Conservation (phyloP, 2,888 invertebrate genomes). For the Nesidiocoris tenuis region DNA sequence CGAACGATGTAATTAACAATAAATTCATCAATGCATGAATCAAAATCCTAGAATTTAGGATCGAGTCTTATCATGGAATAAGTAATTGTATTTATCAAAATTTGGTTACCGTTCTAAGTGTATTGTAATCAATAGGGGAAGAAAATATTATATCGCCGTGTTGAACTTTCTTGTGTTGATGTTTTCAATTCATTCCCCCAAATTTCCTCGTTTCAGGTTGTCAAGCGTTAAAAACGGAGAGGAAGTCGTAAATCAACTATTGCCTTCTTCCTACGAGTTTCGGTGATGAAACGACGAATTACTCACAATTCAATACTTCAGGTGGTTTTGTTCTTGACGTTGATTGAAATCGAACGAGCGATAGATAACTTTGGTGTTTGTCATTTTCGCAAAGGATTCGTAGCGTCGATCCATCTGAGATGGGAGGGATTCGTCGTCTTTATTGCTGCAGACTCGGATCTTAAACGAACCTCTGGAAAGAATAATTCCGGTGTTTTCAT, state of each 20-base stretch:
- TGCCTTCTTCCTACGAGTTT: too few relatives aligned
- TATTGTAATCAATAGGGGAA: conserved; percentile 38
- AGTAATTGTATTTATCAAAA: conserved; percentile 23
- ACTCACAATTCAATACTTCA: too few relatives aligned
- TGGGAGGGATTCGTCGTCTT: neutral
- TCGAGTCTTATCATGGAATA: conserved; percentile 13
- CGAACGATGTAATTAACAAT: neutral
- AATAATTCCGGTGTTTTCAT: neutral
- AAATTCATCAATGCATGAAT: neutral
- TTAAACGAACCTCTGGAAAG: neutral
- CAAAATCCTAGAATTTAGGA: conserved; percentile 24
- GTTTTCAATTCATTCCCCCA: neutral
- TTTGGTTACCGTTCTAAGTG: conserved; percentile 42
- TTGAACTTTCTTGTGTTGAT: conserved; percentile 25
- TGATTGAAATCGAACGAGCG: too few relatives aligned
- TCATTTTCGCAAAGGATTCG: too few relatives aligned
- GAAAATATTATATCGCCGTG: conserved; percentile 37
- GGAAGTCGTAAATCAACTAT: too few relatives aligned
- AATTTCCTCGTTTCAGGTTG: too few relatives aligned
- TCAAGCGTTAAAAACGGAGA: too few relatives aligned
- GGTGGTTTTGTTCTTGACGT: too few relatives aligned
- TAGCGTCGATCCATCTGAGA: neutral
- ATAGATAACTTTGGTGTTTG: too few relatives aligned
- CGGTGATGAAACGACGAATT: too few relatives aligned
- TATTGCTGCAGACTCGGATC: neutral